phyloP scores from a whole-genome alignment of 1,140 invertebrate species.

The Trachelipus rathkii region DNA sequence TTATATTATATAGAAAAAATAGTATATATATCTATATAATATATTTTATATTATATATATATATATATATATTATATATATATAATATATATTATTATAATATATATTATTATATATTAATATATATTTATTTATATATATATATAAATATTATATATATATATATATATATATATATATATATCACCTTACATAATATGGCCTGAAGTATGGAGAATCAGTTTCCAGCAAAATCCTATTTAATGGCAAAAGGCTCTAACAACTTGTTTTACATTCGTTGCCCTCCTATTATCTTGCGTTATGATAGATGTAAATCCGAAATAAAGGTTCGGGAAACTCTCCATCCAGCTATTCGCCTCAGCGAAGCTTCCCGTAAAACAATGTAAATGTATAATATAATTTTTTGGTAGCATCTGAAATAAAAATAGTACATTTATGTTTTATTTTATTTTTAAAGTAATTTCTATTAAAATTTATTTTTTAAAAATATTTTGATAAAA shows the following conservation, averaged over 20 bases:
- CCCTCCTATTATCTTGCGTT: slow-evolving; percentile 48
- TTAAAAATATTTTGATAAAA: not conserved
- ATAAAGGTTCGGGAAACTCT: slow-evolving; percentile 51
- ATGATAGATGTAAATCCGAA: slow-evolving; percentile 54
- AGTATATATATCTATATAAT: no score
- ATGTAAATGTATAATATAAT: slow-evolving; percentile 54
- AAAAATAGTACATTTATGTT: not conserved
- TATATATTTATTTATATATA: not conserved
- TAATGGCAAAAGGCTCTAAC: slow-evolving; percentile 51
- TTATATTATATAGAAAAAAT: no score
- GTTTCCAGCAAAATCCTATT: slow-evolving; percentile 54
- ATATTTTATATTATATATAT: no score
- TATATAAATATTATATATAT: not conserved
- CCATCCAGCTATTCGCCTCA: slow-evolving; percentile 51
- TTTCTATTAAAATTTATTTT: not conserved
- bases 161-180: not conserved
- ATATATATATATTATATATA: not conserved
- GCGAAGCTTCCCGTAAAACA: slow-evolving; percentile 53
- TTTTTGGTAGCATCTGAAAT: not conserved
- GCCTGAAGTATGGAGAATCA: slow-evolving; percentile 56
- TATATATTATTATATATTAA: not conserved
- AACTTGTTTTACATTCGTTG: slow-evolving; percentile 49
- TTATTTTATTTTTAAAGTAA: not conserved
- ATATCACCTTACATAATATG: slow-evolving; percentile 43
- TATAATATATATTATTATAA: not conserved